Conservation (phyloP, 2,113 vertebrate genomes). For the Erpornis zantholeuca region DNA sequence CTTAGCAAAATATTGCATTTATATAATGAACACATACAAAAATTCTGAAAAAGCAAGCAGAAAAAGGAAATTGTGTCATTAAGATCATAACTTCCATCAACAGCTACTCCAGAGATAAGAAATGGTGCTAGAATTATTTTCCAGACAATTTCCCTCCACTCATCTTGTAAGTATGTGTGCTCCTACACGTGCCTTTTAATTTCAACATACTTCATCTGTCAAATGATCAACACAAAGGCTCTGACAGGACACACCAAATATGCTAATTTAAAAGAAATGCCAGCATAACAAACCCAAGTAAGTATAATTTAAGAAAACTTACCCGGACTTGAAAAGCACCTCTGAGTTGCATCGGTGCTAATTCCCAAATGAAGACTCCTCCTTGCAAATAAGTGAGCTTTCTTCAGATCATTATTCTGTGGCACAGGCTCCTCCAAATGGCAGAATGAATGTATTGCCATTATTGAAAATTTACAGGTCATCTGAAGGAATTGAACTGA, state of each 20-base stretch:
- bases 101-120: background rate
- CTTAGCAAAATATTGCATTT: background rate
- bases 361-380: constrained; percentile 37
- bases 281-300: background rate
- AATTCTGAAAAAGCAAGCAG: background rate
- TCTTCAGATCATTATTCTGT: constrained; percentile 49
- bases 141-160: background rate
- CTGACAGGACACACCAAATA: background rate
- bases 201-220: background rate
- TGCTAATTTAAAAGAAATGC: background rate
- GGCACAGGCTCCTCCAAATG: constrained; percentile 72
- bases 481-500: background rate
- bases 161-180: background rate
- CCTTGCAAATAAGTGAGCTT: constrained; percentile 17
- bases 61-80: background rate
- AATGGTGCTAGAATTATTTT: background rate
- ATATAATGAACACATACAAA: background rate
- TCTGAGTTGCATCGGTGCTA: background rate
- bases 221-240: background rate
- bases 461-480: constrained; percentile 28
- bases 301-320: background rate
- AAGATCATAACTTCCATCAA: background rate
- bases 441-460: constrained; percentile 63
- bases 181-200: background rate
- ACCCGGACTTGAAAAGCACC: constrained; percentile 5